Percentiles rank a stretch among this genome's conserved stretches.
Conservation (phyloP, 2,797 vertebrate species). For the Monodelphis domestica region DNA sequence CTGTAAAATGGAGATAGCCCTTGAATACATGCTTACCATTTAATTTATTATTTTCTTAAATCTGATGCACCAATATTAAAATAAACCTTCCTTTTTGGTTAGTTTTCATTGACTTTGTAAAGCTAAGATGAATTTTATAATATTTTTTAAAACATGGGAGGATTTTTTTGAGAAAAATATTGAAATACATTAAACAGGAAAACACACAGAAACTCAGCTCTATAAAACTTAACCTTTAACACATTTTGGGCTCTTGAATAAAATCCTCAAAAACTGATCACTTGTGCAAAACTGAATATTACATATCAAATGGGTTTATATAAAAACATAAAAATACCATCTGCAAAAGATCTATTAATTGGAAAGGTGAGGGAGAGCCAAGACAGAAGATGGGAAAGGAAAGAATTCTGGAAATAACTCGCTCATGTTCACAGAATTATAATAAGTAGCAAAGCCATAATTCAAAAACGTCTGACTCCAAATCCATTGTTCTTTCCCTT, state of each 20-base stretch:
- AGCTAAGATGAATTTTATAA: neutral
- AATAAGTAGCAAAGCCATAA: neutral
- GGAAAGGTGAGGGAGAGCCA: neutral
- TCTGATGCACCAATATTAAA: neutral
- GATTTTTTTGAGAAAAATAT: neutral
- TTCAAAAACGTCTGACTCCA: neutral
- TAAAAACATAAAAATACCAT: neutral
- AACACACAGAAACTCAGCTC: neutral
- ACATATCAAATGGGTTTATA: neutral
- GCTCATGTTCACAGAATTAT: neutral
- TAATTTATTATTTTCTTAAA: conserved; percentile 40
- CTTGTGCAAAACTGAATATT: neutral
- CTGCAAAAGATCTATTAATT: neutral
- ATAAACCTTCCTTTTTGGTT: neutral
- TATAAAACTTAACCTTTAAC: neutral
- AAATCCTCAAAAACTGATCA: neutral
- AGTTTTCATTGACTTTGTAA: neutral
- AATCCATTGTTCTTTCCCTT: neutral
- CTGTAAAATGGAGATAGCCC: neutral
- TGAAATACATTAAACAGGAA: neutral
- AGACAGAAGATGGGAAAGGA: neutral
- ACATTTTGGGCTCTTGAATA: neutral
- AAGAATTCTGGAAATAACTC: neutral
- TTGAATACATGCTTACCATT: conserved; percentile 63
- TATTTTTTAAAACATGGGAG: neutral